Evolutionary conservation across 2,113 vertebrate genomes (phyloP), one percentile per base, ranked within the genome.

Genomic region (Pungitius pungitius): DNA sequence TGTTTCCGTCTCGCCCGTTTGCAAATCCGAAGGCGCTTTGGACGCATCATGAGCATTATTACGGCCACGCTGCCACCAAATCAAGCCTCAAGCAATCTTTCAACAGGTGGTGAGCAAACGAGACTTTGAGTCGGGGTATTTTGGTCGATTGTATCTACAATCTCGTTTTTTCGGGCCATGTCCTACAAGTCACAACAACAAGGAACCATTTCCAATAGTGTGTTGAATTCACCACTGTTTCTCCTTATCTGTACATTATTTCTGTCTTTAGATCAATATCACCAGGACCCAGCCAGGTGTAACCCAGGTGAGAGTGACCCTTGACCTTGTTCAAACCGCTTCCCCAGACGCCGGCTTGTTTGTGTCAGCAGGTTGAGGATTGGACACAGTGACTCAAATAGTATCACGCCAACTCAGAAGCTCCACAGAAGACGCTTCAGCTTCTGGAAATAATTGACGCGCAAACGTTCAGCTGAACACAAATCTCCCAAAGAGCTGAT

Each of bases 201-300:
- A 8, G 47, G 47, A 18, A 49, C 20, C 18, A 49, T 30, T 49
- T 49, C 2, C n/a, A 49, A 49, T 20, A n/a, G 18, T 49, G 7
- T 22, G 10, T 22, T 3, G 47, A 11, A 22, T 22, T 22, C n/a
- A n/a, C 47, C 18, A 17, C 2, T 17, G 37, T 52, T 24, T n/a
- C 7, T 35, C 26, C 1, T 15, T 65, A 18, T 33, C 1, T 33
- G 30, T 1, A 6, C 22, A 1, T 3, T 5, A 14, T 26, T 13
- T 33, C 52, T 26, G 35, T 88, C 74, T 86, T n/a, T 62, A 94
- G 93, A 94, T 75, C 80, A 89, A 2, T 91, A 88, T 80, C 63
- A 87, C 79, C 92, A 93, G 84, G 92, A 94, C 80, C 86, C 90
- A 15, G 35, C 83, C 73, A 90, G 89, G 76, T 93, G 93, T 85